Base-by-base conservation (phyloP, 2,113 vertebrate species). In the Marmota flaviventris region DNA sequence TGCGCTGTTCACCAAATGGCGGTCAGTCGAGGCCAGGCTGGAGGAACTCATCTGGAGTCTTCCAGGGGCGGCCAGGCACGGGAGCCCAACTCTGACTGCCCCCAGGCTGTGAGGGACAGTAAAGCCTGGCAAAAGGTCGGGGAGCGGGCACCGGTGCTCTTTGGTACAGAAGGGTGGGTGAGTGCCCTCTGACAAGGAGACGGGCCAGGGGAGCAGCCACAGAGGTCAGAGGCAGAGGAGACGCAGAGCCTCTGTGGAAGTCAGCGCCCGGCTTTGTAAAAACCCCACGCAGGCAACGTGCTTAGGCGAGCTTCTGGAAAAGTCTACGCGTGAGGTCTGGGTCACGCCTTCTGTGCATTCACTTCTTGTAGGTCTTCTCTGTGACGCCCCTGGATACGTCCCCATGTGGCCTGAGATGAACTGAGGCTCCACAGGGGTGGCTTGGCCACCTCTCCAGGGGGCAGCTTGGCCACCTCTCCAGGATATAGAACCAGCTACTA, bases 141-240 rank as follows among this genome's bases (percentile, higher is more conserved):
- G 1, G 2, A 0, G 9, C 1, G 73, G 1, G 2, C 8, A 13
- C 1, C 2, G 5, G n/a, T 18, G 6, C 27, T n/a, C n/a, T 27
- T 73, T 56, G 1, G n/a, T 27, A n/a, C 8, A 1, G 27, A 24
- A 29, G 0, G 37, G 65, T 1, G 18, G 29, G 34, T n/a, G 27
- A 45, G n/a, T 45, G 42, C 5, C 45, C 70, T 67, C 42, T 58
- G 37, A 29, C 34, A 7, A 42, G 22, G n/a, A 45, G 39, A 61
- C 27, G 37, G 16, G 18, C 70, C 83, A 29, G 72, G 8, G 34
- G 17, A 16, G 51, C 4, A 53, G 34, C 0, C 4, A 0, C 20
- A 4, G 51, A 92, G 48, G 29, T 37, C 11, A 24, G 17, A 45
- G 83, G 24, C 70, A 25, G 37, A 75, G 27, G 24, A 12, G 10